These are phyloP conservation scores for Suricata suricatta DNA, from an alignment of 2,113 vertebrate genomes.

Conservation along the genomic window DNA sequence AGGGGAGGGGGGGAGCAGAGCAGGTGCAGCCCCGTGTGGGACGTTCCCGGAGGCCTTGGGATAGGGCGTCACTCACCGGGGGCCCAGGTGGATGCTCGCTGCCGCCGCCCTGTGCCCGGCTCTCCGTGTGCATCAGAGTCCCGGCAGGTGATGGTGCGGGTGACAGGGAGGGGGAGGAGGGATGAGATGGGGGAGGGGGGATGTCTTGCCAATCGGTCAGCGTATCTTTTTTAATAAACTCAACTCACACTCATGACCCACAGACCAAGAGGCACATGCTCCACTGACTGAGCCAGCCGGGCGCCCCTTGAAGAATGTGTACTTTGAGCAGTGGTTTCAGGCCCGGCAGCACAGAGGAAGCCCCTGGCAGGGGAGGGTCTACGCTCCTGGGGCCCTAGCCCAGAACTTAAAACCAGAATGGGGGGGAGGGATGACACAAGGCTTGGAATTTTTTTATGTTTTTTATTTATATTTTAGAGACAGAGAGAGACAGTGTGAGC, in stretches of 20 bases:
- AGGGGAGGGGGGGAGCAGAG: no score
- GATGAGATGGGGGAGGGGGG: background rate
- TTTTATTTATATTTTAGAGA: no score
- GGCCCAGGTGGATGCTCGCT: background rate
- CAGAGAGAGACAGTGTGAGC: no score
- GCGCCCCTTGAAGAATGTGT: background rate
- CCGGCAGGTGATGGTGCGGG: background rate
- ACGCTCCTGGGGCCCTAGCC: background rate
- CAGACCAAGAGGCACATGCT: background rate
- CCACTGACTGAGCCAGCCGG: background rate
- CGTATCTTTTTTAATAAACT: no score
- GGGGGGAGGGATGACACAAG: background rate
- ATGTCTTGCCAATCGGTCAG: fast-evolving
- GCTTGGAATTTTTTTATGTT: background rate
- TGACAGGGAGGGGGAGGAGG: background rate
- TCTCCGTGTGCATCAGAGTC: background rate
- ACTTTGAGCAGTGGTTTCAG: background rate
- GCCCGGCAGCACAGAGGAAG: fast-evolving
- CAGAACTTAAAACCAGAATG: background rate
- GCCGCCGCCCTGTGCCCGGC: background rate
- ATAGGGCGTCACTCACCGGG: background rate
- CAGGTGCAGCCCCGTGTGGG: background rate
- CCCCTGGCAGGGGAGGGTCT: background rate
- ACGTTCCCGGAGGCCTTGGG: background rate
- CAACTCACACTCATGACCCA: background rate